Evolutionary conservation across 2,113 vertebrate genomes (phyloP).

Genomic region (Euleptes europaea): DNA sequence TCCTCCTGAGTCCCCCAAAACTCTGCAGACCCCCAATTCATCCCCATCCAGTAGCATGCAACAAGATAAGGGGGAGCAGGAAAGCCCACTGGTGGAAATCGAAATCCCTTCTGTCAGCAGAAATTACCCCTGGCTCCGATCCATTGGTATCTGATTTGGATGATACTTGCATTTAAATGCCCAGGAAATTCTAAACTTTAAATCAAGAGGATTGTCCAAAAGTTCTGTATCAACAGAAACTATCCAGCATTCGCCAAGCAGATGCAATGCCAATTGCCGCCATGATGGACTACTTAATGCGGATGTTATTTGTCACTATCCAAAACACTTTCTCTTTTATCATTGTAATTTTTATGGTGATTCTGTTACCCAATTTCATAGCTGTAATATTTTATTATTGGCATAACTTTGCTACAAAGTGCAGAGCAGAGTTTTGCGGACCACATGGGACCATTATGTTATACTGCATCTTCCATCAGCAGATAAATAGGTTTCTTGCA

Average conservation of each 20-base stretch:
- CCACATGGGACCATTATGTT: fast-evolving
- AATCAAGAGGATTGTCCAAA: conserved; percentile 48
- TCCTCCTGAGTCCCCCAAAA: too few species aligned
- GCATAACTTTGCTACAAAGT: not conserved
- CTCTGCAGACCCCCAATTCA: too few species aligned
- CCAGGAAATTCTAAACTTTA: conserved; percentile 32
- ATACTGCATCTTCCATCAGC: not conserved
- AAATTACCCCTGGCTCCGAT: too few species aligned
- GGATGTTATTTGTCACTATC: not conserved
- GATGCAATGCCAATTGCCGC: conserved; percentile 21
- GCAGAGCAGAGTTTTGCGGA: not conserved
- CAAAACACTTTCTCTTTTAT: conserved; percentile 6
- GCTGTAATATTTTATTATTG: not conserved
- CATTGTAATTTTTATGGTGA: not conserved
- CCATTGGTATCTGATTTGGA: not conserved
- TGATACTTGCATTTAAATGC: not conserved
- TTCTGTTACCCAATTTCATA: not conserved
- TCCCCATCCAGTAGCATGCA: too few species aligned
- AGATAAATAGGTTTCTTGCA: conserved; percentile 13
- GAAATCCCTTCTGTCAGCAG: too few species aligned
- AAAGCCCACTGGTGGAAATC: too few species aligned
- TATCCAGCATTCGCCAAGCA: too few species aligned
- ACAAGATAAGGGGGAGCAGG: too few species aligned
- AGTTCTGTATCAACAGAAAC: conserved; percentile 16
- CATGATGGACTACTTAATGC: not conserved